Conservation (phyloP, 2,797 vertebrate species). For the Leptatherina wallacei region DNA sequence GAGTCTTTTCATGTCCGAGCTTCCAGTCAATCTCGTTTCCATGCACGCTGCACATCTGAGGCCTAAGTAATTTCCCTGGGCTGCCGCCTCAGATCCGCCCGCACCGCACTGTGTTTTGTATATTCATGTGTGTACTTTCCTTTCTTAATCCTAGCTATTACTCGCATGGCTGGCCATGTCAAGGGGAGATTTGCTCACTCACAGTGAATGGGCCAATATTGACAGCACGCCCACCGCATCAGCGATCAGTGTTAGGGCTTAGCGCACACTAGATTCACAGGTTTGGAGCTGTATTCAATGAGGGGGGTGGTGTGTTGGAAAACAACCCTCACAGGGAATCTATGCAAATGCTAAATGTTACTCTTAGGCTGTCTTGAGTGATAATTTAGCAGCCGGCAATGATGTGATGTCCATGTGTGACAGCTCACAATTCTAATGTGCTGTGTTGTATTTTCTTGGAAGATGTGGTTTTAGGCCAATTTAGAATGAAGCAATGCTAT, state of each 20-base stretch:
- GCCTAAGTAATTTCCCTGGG: constrained; percentile 62
- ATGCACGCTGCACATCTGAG: constrained; percentile 47
- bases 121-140: constrained; percentile 83
- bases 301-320: constrained; percentile 52
- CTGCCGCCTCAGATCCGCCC: constrained; percentile 54
- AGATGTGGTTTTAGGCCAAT: constrained; percentile 8
- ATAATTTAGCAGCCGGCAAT: constrained; percentile 36
- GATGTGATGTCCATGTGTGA: constrained; percentile 4
- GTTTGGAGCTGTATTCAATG: constrained; percentile 57
- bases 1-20: constrained; percentile 66
- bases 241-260: constrained; percentile 75
- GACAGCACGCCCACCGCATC: constrained; percentile 80
- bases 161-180: constrained; percentile 81
- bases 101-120: constrained; percentile 66
- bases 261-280: constrained; percentile 54
- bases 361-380: constrained; percentile 43
- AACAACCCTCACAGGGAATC: constrained; percentile 66
- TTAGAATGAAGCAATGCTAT: not conserved
- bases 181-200: constrained; percentile 81
- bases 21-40: constrained; percentile 61
- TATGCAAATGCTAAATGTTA: constrained; percentile 67
- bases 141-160: constrained; percentile 84
- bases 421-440: constrained; percentile 8
- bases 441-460: constrained; percentile 5
- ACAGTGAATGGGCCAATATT: constrained; percentile 82